A percentile compares a stretch with the other conserved stretches of the same genome.
These are phyloP conservation scores for Steinernema feltiae DNA, from an alignment of 1,140 invertebrate genomes.

Conservation along the genomic window DNA sequence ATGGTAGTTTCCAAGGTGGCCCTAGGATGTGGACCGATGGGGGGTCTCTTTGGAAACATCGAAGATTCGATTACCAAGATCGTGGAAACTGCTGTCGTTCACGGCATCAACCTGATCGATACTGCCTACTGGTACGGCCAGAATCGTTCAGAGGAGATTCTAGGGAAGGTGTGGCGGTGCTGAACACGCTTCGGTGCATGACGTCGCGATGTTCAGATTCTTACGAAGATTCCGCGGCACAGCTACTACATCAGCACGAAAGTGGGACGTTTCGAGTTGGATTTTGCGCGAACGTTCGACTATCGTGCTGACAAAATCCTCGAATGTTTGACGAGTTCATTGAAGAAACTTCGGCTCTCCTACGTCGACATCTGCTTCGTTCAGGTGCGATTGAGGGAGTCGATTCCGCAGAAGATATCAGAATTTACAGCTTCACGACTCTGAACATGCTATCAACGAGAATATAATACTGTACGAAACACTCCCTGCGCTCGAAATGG, in stretches of 20 bases:
- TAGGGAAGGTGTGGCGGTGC: constrained; percentile 70
- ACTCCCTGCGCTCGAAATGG: constrained; percentile 70
- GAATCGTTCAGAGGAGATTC: constrained; percentile 67
- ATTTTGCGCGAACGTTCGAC: constrained; percentile 75
- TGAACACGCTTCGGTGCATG: too few relatives aligned
- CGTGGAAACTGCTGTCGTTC: too few relatives aligned
- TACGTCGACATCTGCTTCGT: constrained; percentile 85
- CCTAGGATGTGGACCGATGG: constrained; percentile 60
- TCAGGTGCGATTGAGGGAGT: constrained; percentile 22
- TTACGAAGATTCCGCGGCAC: constrained; percentile 71
- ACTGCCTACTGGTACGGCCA: constrained; percentile 81
- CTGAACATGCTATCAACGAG: constrained; percentile 75
- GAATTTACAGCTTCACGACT: constrained; percentile 72
- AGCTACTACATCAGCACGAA: constrained; percentile 88
- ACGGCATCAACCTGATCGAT: constrained; percentile 83
- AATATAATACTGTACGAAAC: constrained; percentile 78
- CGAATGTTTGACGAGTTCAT: constrained; percentile 69
- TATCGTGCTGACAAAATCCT: constrained; percentile 72
- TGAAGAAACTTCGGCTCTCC: constrained; percentile 69
- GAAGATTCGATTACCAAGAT: constrained; percentile 64
- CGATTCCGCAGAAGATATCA: neutral
- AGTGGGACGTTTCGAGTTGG: constrained; percentile 73
- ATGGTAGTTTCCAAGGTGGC: constrained; percentile 65
- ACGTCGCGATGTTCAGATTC: constrained; percentile 62
- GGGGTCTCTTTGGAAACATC: constrained; percentile 28